Base-by-base conservation (phyloP, 1,140 invertebrate species). In the Pseudomyrmex flavicornis region DNA sequence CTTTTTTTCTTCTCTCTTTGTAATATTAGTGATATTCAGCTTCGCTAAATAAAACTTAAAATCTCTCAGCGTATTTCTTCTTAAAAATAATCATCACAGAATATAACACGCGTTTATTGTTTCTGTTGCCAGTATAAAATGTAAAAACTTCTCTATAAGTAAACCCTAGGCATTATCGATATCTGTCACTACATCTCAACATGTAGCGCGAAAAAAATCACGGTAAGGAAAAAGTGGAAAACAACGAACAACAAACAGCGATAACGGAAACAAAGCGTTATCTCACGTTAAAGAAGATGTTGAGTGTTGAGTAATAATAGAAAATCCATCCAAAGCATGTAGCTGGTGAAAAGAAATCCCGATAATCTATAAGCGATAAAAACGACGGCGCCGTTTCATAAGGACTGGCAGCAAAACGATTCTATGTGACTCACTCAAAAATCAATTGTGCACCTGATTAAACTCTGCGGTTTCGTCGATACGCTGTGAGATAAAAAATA, bases 381-480 rank as follows among this genome's bases (percentile, higher is more conserved):
- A 79, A 79, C 44, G 65, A 35, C 3, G 52, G 52, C 76, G 76
- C 74, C 74, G 74, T 77, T 77, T 77, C 44, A 35, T 35, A 54
- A 77, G 26, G n/a, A 54, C 17, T 26, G 44, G 7, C 20, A 48
- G 48, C 52, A 48, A 50, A 20, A 13, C 75, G 26, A 69, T 52
- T 5, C 20, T 15, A 15, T 79, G 76, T 79, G 76, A 79, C 9
- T 79, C 75, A 79, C 22, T 26, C 50, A 26, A 56, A 59, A 79
- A 79, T 79, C 74, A 66, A 68, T 54, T 54, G 26, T 61, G 62
- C 62, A 77, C 35, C 76, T 59, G 44, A 79, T 79, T 69, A 70
- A 22, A 79, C 22, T 54, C 26, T 17, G 2, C 17, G 54, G 58
- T 7, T 54, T 22, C 5, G 22, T 13, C 35, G 13, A 46, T 77